Evolutionary conservation across 2,797 vertebrate species (phyloP).

Genomic region (Darevskia mixta): DNA sequence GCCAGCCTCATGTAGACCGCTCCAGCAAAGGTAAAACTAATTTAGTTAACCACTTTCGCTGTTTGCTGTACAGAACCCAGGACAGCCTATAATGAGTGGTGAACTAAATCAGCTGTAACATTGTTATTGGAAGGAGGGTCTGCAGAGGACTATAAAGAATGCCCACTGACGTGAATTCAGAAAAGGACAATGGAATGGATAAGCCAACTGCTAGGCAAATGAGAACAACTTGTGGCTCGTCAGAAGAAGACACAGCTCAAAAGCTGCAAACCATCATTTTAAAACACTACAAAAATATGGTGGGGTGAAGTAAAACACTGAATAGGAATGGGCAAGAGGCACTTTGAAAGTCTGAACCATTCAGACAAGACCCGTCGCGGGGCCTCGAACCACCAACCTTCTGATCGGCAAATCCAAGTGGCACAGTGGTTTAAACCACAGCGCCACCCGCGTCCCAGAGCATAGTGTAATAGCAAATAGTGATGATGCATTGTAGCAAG

Average conservation of each 20-base stretch:
- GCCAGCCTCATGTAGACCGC: too few relatives aligned
- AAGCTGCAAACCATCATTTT: background rate
- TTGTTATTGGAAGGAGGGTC: too few relatives aligned
- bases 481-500: background rate
- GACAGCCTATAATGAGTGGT: too few relatives aligned
- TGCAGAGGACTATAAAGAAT: background rate
- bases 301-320: background rate
- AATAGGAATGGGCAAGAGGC: background rate
- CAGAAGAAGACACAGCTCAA: background rate
- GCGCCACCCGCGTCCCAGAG: too few relatives aligned
- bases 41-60: too few relatives aligned
- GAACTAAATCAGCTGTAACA: too few relatives aligned
- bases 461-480: background rate
- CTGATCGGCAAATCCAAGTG: too few relatives aligned
- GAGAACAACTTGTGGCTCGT: background rate
- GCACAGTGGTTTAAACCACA: too few relatives aligned
- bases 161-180: background rate
- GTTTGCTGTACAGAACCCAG: too few relatives aligned
- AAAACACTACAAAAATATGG: background rate
- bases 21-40: too few relatives aligned
- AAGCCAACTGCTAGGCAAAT: background rate
- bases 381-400: too few relatives aligned
- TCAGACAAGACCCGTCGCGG: too few relatives aligned
- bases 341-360: background rate
- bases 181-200: background rate